Evolutionary conservation across 2,797 vertebrate species (phyloP), one percentile per base, ranked within the genome.

Genomic region (Clarias platycephalus): DNA sequence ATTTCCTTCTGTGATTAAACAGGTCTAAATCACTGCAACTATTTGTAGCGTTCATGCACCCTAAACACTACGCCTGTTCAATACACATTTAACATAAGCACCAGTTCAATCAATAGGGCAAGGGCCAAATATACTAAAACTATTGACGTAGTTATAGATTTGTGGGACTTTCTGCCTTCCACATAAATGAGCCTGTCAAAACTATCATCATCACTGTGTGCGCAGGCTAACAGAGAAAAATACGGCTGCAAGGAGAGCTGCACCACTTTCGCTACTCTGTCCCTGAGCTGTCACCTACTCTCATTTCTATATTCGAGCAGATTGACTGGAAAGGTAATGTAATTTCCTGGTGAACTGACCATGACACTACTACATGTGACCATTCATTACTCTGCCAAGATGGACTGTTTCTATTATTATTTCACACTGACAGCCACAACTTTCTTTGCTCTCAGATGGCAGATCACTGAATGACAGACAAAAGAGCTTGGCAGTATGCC

Each of bases 121-220:
- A 22, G 13, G 57, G 57, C 37, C 28, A 63, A 80, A 86, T 86
- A 72, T 74, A 77, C 77, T 86, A 62, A 82, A 31, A 67, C 20
- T 80, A 86, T 83, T 83, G 85, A 83, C 67, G 44, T 26, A 15
- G 75, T 57, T 79, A 83, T 83, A 31, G 81, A 86, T 83, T 83
- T 83, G 31, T 66, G 76, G 28, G 74, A 66, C 28, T 70, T 44
- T 77, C 71, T 83, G 44, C 72, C 82, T 79, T n/a, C 66, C 57
- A 63, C 64, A 66, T 83, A 66, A 82, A 57, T 71, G 57, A 2
- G 4, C 44, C 60, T 80, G 81, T 74, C 84, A 85, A 82, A 85
- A 85, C 80, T 62, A 77, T 85, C 40, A 31, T 70, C 76, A 40
- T 22, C 44, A 72, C 66, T 40, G 66, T n/a, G 49, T 28, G 64